Evolutionary conservation across 2,888 invertebrate genomes (phyloP).

Genomic region (Drosophila cracens): DNA sequence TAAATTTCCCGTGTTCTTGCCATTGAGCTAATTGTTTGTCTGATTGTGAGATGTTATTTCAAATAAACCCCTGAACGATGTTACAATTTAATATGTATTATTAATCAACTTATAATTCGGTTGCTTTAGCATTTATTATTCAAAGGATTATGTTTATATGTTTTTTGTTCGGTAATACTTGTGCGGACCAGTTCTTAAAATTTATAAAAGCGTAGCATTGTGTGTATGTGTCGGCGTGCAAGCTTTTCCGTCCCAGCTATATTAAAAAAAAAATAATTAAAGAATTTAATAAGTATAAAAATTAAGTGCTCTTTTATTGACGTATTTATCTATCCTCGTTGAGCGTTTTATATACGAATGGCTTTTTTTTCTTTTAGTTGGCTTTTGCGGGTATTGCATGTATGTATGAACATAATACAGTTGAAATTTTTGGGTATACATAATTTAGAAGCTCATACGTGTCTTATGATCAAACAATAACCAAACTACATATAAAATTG

Average conservation of each 20-base stretch:
- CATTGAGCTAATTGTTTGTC: constrained; percentile 21
- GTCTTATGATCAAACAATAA: constrained; percentile 42
- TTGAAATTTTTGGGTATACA: constrained; percentile 14
- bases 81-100: constrained; percentile 16
- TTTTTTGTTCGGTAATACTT: constrained; percentile 27
- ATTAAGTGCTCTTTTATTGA: constrained; percentile 30
- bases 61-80: constrained; percentile 5
- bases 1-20: constrained; percentile 1
- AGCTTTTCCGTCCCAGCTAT: constrained; percentile 16
- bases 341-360: constrained; percentile 25
- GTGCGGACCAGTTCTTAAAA: constrained; percentile 25
- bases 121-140: constrained; percentile 20
- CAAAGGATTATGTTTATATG: constrained; percentile 26
- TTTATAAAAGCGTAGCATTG: constrained; percentile 25
- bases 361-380: constrained; percentile 13
- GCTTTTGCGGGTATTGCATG: constrained; percentile 11
- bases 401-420: constrained; percentile 29
- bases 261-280: constrained; percentile 20
- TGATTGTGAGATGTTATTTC: constrained; percentile 25
- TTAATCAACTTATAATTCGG: constrained; percentile 18
- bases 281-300: constrained; percentile 26
- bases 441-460: constrained; percentile 41
- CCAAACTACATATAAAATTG: constrained; percentile 34
- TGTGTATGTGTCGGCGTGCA: constrained; percentile 21
- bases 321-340: constrained; percentile 26